These are phyloP conservation scores for Natrix natrix DNA, from an alignment of 2,797 vertebrate species.

Conservation along the genomic window DNA sequence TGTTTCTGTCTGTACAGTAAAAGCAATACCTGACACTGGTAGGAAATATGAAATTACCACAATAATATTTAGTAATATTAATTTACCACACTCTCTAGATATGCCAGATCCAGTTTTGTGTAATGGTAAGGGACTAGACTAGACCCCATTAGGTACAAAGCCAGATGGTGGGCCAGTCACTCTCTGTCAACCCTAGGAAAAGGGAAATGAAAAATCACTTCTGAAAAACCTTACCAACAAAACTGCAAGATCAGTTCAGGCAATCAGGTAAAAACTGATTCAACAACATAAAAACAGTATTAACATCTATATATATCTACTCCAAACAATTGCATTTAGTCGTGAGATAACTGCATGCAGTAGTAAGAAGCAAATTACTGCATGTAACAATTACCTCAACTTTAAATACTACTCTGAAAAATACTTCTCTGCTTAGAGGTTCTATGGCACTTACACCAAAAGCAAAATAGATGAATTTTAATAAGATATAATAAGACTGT, in stretches of 20 bases:
- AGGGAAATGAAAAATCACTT: background rate
- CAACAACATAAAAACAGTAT: background rate
- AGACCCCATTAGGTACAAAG: background rate
- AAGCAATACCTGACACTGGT: background rate
- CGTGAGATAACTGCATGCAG: background rate
- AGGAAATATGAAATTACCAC: background rate
- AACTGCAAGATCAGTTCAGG: background rate
- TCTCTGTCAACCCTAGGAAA: background rate
- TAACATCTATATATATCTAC: background rate
- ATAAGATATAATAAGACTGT: background rate
- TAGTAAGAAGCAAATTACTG: background rate
- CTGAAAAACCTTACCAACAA: background rate
- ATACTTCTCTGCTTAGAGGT: background rate
- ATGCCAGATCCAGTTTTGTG: background rate
- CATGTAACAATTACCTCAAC: background rate
- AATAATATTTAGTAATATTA: background rate
- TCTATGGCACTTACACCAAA: background rate
- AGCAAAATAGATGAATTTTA: background rate
- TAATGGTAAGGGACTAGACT: background rate
- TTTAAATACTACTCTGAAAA: background rate
- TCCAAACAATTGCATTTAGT: background rate
- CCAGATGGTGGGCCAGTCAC: background rate
- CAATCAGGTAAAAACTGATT: background rate
- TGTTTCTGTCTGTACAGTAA: background rate
- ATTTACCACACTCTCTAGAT: background rate